A percentile compares a stretch with the other conserved stretches of the same genome.
Conservation (phyloP, 2,797 vertebrate species). For the Pipistrellus nathusii region DNA sequence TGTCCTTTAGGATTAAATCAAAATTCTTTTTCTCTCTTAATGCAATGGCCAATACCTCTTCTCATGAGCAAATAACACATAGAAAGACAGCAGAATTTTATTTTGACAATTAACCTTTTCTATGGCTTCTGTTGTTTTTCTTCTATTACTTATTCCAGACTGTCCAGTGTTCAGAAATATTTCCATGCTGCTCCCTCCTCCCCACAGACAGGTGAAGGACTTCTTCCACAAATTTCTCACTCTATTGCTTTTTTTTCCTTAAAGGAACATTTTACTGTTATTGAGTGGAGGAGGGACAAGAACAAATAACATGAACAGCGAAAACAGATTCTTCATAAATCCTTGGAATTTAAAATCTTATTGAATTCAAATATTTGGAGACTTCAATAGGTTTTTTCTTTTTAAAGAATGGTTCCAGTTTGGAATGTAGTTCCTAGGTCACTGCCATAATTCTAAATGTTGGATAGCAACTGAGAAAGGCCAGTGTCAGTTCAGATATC, state of each 20-base stretch:
- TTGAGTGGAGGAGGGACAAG: not conserved
- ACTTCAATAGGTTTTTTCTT: not conserved
- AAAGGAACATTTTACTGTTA: slow-evolving; percentile 28
- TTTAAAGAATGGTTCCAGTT: slow-evolving; percentile 5
- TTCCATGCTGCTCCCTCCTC: not conserved
- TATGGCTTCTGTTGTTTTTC: not conserved
- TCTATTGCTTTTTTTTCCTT: not conserved
- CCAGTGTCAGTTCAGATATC: not conserved
- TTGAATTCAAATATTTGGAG: slow-evolving; percentile 51
- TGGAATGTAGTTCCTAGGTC: not conserved
- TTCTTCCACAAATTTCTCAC: not conserved
- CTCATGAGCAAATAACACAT: not conserved
- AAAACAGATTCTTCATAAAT: slow-evolving; percentile 30
- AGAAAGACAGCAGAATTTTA: not conserved
- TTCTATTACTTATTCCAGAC: too few species aligned
- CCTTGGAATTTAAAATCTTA: slow-evolving; percentile 52
- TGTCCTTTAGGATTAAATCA: not conserved
- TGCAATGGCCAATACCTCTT: not conserved
- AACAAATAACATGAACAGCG: slow-evolving; percentile 44
- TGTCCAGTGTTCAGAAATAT: not conserved
- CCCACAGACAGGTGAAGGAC: rapidly evolving
- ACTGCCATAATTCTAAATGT: slow-evolving; percentile 26
- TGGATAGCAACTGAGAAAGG: not conserved
- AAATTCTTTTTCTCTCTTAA: not conserved
- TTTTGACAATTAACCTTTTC: not conserved